Conservation (phyloP, 2,888 invertebrate genomes). For the Hipparchia semele region DNA sequence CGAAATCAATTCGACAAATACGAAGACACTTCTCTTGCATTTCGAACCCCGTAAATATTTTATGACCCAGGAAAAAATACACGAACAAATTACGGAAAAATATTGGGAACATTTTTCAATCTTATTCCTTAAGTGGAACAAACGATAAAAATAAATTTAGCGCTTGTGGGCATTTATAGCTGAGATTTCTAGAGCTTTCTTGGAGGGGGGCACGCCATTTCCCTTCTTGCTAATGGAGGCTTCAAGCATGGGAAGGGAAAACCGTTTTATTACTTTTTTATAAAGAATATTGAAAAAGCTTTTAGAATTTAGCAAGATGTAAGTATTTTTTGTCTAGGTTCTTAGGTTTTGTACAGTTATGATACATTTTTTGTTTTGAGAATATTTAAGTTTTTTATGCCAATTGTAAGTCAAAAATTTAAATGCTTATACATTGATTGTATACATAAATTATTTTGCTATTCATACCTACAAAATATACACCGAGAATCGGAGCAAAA, state of each 20-base stretch:
- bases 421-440: too few species aligned
- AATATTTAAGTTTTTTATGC: too few species aligned
- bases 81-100: slow-evolving; percentile 71
- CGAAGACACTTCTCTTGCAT: slow-evolving; percentile 65
- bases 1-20: slow-evolving; percentile 72
- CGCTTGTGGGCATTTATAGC: slow-evolving; percentile 78
- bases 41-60: slow-evolving; percentile 78
- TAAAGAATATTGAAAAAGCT: slow-evolving; percentile 26
- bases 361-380: too few species aligned
- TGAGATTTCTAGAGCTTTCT: slow-evolving; percentile 74
- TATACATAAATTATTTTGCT: background rate
- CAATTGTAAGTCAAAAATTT: too few species aligned
- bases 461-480: background rate
- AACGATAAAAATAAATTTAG: slow-evolving; percentile 80
- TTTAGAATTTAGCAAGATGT: background rate
- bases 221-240: slow-evolving; percentile 40
- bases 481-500: slow-evolving; percentile 18
- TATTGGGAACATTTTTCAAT: slow-evolving; percentile 78
- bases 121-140: slow-evolving; percentile 80
- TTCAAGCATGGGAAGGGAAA: slow-evolving; percentile 23
- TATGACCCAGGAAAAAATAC: slow-evolving; percentile 72
- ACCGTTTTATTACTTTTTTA: slow-evolving; percentile 29
- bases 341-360: background rate
- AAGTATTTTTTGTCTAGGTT: background rate
- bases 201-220: slow-evolving; percentile 40